These are phyloP conservation scores for Onthophagus sagittarius DNA, from an alignment of 2,888 invertebrate genomes.

Conservation along the genomic window DNA sequence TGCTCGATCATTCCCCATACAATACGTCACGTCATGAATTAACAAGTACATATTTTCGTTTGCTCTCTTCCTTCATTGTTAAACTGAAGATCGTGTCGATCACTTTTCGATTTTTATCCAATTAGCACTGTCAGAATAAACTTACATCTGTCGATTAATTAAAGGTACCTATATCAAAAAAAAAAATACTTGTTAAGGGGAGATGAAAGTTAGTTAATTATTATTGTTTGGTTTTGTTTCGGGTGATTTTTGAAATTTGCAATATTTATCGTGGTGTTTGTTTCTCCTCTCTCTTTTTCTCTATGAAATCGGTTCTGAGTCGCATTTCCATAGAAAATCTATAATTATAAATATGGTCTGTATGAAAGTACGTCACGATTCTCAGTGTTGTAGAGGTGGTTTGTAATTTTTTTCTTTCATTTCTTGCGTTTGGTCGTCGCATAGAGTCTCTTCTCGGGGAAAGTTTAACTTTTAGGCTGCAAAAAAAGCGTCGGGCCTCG, in stretches of 20 bases:
- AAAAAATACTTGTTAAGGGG: too few relatives aligned
- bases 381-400: background rate
- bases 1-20: too few relatives aligned
- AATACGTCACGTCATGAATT: background rate
- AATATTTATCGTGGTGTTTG: background rate
- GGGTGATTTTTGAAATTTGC: too few relatives aligned
- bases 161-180: background rate
- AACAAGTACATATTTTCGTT: background rate
- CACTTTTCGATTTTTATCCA: background rate
- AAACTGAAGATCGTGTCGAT: background rate
- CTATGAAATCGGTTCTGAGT: background rate
- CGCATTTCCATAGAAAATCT: conserved; percentile 7
- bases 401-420: conserved; percentile 1
- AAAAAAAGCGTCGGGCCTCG: background rate
- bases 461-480: background rate
- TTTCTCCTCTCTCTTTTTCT: background rate
- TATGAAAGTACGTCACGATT: conserved; percentile 15
- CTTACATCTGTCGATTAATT: background rate
- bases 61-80: background rate
- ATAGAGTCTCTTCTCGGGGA: background rate
- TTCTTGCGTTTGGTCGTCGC: background rate
- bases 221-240: too few relatives aligned
- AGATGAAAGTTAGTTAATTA: too few relatives aligned
- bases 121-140: background rate
- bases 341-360: conserved; percentile 10